These are phyloP conservation scores for Pholis gunnellus DNA, from an alignment of 2,113 vertebrate species.

Conservation along the genomic window DNA sequence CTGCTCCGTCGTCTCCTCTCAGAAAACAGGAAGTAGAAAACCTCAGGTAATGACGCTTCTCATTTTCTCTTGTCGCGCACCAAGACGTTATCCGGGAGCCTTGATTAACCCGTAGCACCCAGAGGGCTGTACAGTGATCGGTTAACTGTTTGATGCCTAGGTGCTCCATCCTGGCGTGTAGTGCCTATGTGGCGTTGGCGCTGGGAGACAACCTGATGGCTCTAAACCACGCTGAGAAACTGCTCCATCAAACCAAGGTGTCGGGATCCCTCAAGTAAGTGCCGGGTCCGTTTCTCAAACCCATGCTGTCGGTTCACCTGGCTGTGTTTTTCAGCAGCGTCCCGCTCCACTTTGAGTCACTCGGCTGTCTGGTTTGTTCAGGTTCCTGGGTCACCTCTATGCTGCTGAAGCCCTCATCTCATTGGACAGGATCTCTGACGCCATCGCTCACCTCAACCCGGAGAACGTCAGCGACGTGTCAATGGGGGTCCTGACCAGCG, in stretches of 20 bases:
- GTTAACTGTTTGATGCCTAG: slow-evolving; percentile 70
- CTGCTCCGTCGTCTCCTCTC: slow-evolving; percentile 94
- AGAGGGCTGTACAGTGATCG: not conserved
- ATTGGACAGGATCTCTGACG: slow-evolving; percentile 97
- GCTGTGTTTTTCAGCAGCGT: not conserved
- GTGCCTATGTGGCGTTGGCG: slow-evolving; percentile 94
- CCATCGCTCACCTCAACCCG: slow-evolving; percentile 96
- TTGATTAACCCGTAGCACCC: not conserved
- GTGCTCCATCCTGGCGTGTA: slow-evolving; percentile 96
- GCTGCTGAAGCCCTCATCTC: slow-evolving; percentile 99
- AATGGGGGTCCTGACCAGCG: slow-evolving; percentile 91
- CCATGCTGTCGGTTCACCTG: not conserved
- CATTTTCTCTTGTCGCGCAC: not conserved
- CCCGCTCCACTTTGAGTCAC: not conserved
- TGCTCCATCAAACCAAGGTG: slow-evolving; percentile 95
- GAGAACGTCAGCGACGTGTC: slow-evolving; percentile 98
- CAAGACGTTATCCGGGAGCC: too few relatives aligned
- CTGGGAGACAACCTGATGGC: slow-evolving; percentile 98
- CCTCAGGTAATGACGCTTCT: slow-evolving; percentile 86
- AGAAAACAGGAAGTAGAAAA: slow-evolving; percentile 98
- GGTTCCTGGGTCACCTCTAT: slow-evolving; percentile 97
- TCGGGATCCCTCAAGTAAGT: slow-evolving; percentile 98
- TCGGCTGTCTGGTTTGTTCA: slow-evolving; percentile 59
- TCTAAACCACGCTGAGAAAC: slow-evolving; percentile 94
- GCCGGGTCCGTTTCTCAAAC: not conserved